Conservation (phyloP, 2,113 vertebrate species). For the Labeo catla region DNA sequence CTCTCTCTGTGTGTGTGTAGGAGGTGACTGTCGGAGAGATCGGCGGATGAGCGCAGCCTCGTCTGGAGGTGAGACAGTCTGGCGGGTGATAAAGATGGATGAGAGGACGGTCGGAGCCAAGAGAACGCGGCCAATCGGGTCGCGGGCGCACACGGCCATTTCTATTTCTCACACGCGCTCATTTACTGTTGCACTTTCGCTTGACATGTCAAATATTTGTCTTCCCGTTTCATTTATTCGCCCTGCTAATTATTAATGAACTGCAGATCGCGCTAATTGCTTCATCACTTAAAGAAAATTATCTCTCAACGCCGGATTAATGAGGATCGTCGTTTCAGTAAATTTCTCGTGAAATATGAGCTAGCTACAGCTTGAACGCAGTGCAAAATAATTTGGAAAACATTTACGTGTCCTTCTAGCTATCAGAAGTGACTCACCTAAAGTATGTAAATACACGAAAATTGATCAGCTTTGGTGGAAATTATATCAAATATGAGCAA, state of each 20-base stretch:
- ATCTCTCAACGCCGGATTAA: constrained; percentile 1
- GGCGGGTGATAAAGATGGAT: constrained; percentile 67
- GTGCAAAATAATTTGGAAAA: background rate
- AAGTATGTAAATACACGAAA: background rate
- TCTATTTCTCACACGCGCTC: constrained; percentile 20
- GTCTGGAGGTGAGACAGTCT: constrained; percentile 76
- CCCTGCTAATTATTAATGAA: constrained; percentile 23
- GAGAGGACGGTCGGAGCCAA: constrained; percentile 45
- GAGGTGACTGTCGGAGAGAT: constrained; percentile 44
- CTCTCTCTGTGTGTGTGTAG: constrained; percentile 11
- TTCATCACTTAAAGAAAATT: constrained; percentile 23
- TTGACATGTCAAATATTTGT: constrained; percentile 24
- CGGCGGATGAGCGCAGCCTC: constrained; percentile 62
- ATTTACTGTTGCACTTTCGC: background rate
- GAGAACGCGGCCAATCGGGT: constrained; percentile 1
- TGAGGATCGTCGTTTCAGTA: background rate
- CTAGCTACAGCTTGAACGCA: background rate
- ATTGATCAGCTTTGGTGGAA: background rate
- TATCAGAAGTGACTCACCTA: background rate
- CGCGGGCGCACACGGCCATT: background rate
- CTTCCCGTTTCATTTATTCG: constrained; percentile 1
- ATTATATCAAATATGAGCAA: background rate
- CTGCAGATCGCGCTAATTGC: constrained; percentile 3
- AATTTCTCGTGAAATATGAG: constrained; percentile 6
- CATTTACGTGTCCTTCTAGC: background rate